Percentiles rank a stretch among this genome's conserved stretches.
phyloP scores from a whole-genome alignment of 2,797 vertebrate species.

The Orientallactaga sibirica region DNA sequence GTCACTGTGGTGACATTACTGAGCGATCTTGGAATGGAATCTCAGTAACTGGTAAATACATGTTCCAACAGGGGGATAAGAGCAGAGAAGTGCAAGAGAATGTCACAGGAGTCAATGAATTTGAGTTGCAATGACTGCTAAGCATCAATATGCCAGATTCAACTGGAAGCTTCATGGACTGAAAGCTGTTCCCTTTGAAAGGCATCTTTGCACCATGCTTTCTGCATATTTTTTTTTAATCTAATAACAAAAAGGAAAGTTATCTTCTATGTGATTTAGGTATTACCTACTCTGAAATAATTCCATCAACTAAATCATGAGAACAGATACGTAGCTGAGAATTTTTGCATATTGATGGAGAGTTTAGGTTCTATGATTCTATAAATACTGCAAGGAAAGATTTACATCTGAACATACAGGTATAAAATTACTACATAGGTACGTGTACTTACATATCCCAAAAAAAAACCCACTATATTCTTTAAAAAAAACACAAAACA shows the following conservation, averaged over 20 bases:
- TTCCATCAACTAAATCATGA: background rate
- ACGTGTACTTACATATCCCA: too few species aligned
- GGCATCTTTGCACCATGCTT: background rate
- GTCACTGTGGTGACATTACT: background rate
- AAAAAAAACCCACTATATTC: too few species aligned
- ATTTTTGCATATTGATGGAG: too few species aligned
- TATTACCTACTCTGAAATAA: background rate
- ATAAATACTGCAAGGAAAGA: too few species aligned
- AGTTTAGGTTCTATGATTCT: too few species aligned
- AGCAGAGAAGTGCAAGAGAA: background rate
- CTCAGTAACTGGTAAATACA: background rate
- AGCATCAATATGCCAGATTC: background rate
- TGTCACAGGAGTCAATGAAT: background rate
- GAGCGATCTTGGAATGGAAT: background rate
- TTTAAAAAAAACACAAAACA: background rate
- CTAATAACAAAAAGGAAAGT: background rate
- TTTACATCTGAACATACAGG: too few species aligned
- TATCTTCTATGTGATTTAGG: background rate
- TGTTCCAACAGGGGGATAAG: background rate
- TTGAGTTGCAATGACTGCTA: background rate
- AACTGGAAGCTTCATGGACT: too few species aligned
- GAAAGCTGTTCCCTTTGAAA: background rate
- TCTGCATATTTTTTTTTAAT: background rate
- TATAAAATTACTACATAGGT: too few species aligned
- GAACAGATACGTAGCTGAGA: background rate